Evolutionary conservation across 2,113 vertebrate genomes (phyloP).

Genomic region (Zosterops japonicus): DNA sequence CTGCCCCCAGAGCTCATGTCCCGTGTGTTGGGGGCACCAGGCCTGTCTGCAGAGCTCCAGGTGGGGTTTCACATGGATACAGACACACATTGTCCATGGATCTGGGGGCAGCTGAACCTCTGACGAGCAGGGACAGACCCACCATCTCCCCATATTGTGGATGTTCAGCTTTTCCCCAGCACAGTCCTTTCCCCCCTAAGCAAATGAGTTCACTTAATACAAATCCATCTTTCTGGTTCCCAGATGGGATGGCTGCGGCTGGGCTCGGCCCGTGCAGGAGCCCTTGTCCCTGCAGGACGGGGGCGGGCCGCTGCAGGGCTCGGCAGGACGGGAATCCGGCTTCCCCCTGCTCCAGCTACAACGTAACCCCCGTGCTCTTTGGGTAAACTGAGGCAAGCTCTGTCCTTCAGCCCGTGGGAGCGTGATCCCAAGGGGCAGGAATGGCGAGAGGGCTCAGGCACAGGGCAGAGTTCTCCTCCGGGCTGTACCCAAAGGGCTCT

Average conservation of each 20-base stretch:
- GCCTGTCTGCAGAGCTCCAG: background rate
- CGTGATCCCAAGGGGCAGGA: background rate
- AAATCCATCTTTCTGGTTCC: background rate
- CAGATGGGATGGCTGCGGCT: background rate
- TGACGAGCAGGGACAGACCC: background rate
- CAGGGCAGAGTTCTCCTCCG: background rate
- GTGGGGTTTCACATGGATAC: background rate
- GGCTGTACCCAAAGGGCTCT: background rate
- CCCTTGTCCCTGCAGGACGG: background rate
- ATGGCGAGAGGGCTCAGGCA: background rate
- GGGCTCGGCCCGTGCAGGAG: background rate
- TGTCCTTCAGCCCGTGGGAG: background rate
- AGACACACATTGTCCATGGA: too few relatives aligned
- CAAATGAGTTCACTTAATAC: background rate
- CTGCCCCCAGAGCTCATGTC: background rate
- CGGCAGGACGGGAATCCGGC: background rate
- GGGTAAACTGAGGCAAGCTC: background rate
- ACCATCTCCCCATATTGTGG: background rate
- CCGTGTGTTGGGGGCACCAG: accelerated
- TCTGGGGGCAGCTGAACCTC: background rate
- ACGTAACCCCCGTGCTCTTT: background rate
- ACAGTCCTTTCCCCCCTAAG: background rate
- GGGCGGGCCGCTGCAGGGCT: background rate
- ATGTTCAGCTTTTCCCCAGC: background rate
- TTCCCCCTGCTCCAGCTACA: background rate